A percentile compares a stretch with the other conserved stretches of the same genome.
Conservation (phyloP, 2,113 vertebrate genomes). For the Microcebus murinus region DNA sequence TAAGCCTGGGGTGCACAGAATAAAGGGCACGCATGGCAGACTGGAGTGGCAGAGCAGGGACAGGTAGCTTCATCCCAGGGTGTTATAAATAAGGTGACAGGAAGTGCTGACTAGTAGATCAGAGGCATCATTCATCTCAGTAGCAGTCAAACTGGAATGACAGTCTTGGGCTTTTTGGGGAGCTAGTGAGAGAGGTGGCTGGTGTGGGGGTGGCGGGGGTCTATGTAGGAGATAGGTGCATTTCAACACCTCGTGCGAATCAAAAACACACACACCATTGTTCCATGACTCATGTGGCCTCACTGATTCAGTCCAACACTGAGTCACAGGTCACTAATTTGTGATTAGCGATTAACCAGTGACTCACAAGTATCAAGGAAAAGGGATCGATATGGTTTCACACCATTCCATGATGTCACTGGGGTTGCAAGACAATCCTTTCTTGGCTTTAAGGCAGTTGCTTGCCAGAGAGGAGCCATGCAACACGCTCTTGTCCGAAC, state of each 20-base stretch:
- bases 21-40: neutral
- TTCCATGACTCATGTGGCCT: conserved; percentile 54
- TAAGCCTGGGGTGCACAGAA: neutral
- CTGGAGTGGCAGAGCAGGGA: neutral
- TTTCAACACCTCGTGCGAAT: conserved; percentile 18
- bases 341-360: conserved; percentile 69
- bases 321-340: conserved; percentile 73
- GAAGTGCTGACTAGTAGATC: neutral
- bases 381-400: conserved; percentile 59
- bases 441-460: conserved; percentile 27
- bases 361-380: conserved; percentile 73
- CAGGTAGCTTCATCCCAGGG: neutral
- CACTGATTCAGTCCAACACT: conserved; percentile 66
- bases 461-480: conserved; percentile 8
- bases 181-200: neutral
- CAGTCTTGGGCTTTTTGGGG: neutral
- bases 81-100: conserved; percentile 25
- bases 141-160: neutral
- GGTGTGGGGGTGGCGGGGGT: too few relatives aligned
- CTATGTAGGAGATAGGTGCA: neutral
- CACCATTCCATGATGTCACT: conserved; percentile 60
- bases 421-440: conserved; percentile 49
- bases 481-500: neutral
- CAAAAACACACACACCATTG: conserved; percentile 43
- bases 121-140: neutral